Percentiles rank a stretch among this genome's conserved stretches.
These are phyloP conservation scores for Darevskia mixta DNA, from an alignment of 2,797 vertebrate species.

Conservation along the genomic window DNA sequence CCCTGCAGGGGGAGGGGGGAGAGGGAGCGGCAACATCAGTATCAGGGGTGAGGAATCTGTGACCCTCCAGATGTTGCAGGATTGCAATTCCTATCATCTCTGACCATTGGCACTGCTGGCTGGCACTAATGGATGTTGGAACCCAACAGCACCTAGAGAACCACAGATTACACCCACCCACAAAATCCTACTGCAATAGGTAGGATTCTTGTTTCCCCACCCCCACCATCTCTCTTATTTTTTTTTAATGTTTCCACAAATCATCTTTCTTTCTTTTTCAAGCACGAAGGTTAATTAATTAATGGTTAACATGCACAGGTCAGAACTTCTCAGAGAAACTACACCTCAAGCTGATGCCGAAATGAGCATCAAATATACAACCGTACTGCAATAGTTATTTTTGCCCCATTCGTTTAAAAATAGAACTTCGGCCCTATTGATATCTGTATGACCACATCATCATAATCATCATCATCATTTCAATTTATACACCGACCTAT, in stretches of 20 bases:
- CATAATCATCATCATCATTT: no score
- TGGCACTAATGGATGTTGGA: not conserved
- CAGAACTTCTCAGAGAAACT: conserved; percentile 2
- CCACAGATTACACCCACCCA: no score
- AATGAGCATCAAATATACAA: not conserved
- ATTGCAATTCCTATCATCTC: not conserved
- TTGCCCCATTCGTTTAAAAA: conserved; percentile 6
- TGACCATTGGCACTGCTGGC: not conserved
- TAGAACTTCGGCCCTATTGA: not conserved
- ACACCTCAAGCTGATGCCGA: not conserved
- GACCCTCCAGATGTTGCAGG: not conserved
- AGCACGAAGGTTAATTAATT: not conserved
- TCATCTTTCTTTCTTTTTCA: not conserved
- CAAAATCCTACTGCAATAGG: not conserved
- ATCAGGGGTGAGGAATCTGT: not conserved
- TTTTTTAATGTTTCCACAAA: not conserved
- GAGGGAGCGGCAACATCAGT: not conserved
- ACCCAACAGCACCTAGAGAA: not conserved
- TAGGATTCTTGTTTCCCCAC: not conserved
- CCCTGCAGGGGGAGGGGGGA: no score
- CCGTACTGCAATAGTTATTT: not conserved
- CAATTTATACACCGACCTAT: no score
- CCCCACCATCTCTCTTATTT: no score
- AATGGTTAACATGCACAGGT: not conserved
- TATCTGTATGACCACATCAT: no score